These are phyloP conservation scores for Folsomia candida DNA, from an alignment of 2,888 invertebrate genomes.

Conservation along the genomic window DNA sequence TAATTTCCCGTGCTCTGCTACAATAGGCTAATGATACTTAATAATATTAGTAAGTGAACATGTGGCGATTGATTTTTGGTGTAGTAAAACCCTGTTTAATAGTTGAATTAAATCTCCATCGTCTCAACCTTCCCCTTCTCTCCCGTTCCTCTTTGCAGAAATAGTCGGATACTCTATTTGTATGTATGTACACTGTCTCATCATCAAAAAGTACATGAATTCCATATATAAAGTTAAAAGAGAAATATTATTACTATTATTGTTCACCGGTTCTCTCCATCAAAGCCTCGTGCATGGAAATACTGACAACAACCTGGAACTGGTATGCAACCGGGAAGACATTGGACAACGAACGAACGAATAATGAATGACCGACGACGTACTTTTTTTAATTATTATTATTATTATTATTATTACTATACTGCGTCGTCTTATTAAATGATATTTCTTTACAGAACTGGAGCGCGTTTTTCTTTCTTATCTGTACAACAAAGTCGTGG, in stretches of 20 bases:
- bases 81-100: constrained; percentile 34
- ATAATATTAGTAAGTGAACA: too few species aligned
- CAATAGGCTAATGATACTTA: too few species aligned
- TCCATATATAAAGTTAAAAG: neutral
- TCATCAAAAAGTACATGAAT: neutral
- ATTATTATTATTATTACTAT: too few species aligned
- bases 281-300: neutral
- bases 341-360: neutral
- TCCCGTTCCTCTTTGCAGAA: too few species aligned
- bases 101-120: neutral
- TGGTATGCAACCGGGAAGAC: constrained; percentile 15
- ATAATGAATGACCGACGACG: too few species aligned
- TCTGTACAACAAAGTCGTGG: too few species aligned
- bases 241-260: neutral
- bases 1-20: too few species aligned
- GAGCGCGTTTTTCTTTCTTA: too few species aligned
- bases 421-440: too few species aligned
- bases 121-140: neutral
- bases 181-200: neutral
- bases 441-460: too few species aligned
- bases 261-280: constrained; percentile 2
- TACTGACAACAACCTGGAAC: constrained; percentile 12
- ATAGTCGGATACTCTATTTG: too few species aligned
- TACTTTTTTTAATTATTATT: too few species aligned
- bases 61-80: constrained; percentile 26